Base-by-base conservation (phyloP, 2,888 invertebrate genomes). In the Polyommatus iphigenia region DNA sequence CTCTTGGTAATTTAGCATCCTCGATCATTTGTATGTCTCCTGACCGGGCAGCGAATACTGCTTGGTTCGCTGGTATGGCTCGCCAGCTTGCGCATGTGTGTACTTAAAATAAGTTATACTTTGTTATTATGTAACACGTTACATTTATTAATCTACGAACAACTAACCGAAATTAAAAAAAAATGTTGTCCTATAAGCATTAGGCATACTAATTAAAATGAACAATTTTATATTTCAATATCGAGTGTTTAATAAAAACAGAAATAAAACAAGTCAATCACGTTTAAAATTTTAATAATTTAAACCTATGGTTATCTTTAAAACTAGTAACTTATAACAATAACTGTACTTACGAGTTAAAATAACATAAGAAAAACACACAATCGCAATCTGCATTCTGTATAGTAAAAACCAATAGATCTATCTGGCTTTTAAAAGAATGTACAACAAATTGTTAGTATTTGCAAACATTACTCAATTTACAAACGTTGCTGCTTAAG, bases 21-120 rank as follows among this genome's bases (percentile, higher is more conserved):
- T 54, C 18, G 75, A 76, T 73, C 7, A 79, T 54, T 2, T 32
- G 29, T 20, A 29, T 57, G 2, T 79, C 36, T 0, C 77, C 54
- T 6, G 77, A 78, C 13, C 84, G 82, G 7, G 83, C 71, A 0
- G 87, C 85, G 76, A 87, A 91, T 79, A 82, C 83, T 0, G 89
- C 90, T 79, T 89, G 85, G 57, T 88, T 88, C 0, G 89, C 90
- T 0, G 89, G 90, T 4, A 90, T 83, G 0, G 90, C 89, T 81
- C 85, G 85, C 91, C 91, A 91, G 15, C 81, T 84, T 13, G 59
- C 77, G 6, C 80, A 77, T 15, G n/a, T 24, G 13, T 4, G 24
- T 62, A 76, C 78, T 75, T 78, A 73, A 78, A 78, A 79, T 6
- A 71, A 50, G 6, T 24, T 18, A 2, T 29, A 24, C 10, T 62